Percentiles rank a stretch among this genome's conserved stretches.
phyloP scores from a whole-genome alignment of 2,113 vertebrate genomes.

The Boleophthalmus pectinirostris region DNA sequence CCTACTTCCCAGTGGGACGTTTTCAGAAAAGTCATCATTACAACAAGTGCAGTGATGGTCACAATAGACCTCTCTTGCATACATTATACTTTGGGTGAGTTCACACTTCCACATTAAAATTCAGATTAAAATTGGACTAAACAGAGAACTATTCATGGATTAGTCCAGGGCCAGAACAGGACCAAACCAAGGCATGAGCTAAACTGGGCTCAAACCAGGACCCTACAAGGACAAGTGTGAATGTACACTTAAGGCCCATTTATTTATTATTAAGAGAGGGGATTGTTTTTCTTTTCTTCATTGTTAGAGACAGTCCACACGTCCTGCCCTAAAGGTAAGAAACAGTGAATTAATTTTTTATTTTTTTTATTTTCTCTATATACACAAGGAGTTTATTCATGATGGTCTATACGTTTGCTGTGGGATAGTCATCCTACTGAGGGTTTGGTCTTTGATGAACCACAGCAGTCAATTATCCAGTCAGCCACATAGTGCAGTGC shows the following conservation, averaged over 20 bases:
- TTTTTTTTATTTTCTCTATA: not conserved
- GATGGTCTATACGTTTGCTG: constrained; percentile 34
- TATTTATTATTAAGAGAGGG: not conserved
- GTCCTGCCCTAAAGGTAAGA: constrained; percentile 31
- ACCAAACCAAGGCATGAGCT: too few relatives aligned
- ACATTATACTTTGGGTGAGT: not conserved
- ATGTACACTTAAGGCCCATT: not conserved
- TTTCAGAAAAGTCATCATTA: constrained; percentile 70
- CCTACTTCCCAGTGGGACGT: constrained; percentile 50
- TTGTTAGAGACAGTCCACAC: constrained; percentile 52
- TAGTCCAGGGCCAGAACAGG: too few relatives aligned
- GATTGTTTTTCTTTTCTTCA: constrained; percentile 2
- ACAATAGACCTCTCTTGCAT: too few relatives aligned
- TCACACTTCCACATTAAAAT: too few relatives aligned
- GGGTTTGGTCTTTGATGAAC: constrained; percentile 25
- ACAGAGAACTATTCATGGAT: too few relatives aligned
- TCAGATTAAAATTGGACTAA: too few relatives aligned
- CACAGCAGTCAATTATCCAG: constrained; percentile 59
- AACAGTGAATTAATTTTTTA: not conserved
- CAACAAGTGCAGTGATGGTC: constrained; percentile 34
- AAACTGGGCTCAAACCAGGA: too few relatives aligned
- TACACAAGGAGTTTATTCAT: not conserved
- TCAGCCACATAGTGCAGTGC: constrained; percentile 32
- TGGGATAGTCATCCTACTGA: constrained; percentile 24
- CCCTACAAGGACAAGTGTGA: too few relatives aligned